phyloP scores from a whole-genome alignment of 2,113 vertebrate species.

The Caracal caracal region DNA sequence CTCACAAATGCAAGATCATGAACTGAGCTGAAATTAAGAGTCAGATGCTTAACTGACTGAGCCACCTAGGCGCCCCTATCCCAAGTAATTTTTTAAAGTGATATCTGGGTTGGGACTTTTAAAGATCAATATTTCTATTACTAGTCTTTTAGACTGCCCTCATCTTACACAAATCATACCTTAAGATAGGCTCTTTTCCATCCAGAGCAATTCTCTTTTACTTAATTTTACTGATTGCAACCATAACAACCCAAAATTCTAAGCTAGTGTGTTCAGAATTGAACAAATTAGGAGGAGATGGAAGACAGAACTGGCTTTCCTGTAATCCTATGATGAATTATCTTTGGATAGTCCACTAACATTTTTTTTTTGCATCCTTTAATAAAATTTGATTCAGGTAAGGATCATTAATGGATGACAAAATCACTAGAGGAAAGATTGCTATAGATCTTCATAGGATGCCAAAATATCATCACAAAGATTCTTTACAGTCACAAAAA shows the following conservation, averaged over 20 bases:
- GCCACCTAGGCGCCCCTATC: background rate
- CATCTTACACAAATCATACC: background rate
- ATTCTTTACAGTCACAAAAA: conserved; percentile 1
- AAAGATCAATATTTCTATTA: conserved; percentile 19
- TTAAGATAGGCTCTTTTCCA: background rate
- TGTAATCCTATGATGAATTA: background rate
- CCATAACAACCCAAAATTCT: background rate
- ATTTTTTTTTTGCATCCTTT: background rate
- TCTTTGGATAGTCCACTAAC: background rate
- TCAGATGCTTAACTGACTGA: too few species aligned
- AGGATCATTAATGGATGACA: background rate
- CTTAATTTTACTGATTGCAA: background rate
- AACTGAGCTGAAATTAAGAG: too few species aligned
- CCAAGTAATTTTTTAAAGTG: background rate
- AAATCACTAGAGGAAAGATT: background rate
- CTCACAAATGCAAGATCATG: too few species aligned
- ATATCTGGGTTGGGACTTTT: background rate
- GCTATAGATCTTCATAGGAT: background rate
- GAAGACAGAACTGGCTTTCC: background rate
- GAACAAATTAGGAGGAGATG: background rate
- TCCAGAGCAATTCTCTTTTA: conserved; percentile 9
- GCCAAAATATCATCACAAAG: background rate
- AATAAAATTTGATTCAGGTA: conserved; percentile 4
- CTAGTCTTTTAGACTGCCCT: background rate
- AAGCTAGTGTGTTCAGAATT: background rate